These are phyloP conservation scores for Oreochromis spilurus DNA, from an alignment of 2,113 vertebrate species.

Conservation along the genomic window DNA sequence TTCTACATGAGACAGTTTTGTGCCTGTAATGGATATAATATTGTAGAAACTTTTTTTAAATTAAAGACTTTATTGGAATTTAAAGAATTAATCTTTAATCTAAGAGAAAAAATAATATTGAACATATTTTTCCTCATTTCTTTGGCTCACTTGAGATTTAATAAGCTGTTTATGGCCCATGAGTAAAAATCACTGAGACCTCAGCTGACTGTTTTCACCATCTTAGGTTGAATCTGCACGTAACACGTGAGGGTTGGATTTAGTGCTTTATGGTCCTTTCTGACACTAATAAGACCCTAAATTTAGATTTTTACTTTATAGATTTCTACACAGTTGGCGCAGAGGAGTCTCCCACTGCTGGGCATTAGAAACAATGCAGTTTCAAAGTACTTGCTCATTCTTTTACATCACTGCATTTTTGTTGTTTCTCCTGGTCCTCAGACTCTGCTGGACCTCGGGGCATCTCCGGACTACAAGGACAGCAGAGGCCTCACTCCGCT, in stretches of 20 bases:
- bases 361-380: background rate
- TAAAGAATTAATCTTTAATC: background rate
- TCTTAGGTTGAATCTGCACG: background rate
- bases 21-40: background rate
- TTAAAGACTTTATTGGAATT: background rate
- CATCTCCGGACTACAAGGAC: slow-evolving; percentile 96
- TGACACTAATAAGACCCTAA: background rate
- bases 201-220: background rate
- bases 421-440: slow-evolving; percentile 33
- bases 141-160: background rate
- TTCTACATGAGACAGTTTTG: background rate
- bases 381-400: background rate
- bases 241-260: background rate
- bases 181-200: background rate
- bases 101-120: background rate
- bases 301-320: background rate
- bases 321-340: background rate
- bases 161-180: background rate
- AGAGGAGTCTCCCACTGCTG: background rate
- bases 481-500: slow-evolving; percentile 90
- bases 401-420: background rate
- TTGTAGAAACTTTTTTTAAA: background rate
- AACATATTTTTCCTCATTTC: background rate
- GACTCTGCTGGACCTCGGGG: slow-evolving; percentile 91
- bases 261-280: background rate